These are phyloP conservation scores for Adela reaumurella DNA, from an alignment of 2,888 invertebrate genomes.

Conservation along the genomic window DNA sequence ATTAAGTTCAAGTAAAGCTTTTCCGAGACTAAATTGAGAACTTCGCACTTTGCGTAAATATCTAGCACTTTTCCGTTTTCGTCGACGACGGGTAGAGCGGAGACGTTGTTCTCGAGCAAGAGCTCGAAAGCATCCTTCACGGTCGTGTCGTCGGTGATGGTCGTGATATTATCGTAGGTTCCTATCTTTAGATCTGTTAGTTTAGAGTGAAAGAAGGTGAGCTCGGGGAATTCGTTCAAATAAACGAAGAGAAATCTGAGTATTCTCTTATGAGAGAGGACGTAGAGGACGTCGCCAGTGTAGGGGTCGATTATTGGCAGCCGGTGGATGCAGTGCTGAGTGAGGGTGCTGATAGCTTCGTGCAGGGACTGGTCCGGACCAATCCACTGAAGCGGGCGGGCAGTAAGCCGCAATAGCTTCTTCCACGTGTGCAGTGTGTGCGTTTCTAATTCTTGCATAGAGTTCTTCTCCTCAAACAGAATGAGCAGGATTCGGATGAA, in stretches of 20 bases:
- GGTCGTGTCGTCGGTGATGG: conserved; percentile 36
- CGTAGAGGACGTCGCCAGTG: conserved; percentile 42
- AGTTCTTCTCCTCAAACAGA: conserved; percentile 36
- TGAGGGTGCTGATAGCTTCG: conserved; percentile 44
- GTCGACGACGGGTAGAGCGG: conserved; percentile 44
- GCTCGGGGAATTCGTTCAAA: conserved; percentile 46
- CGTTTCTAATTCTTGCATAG: conserved; percentile 42
- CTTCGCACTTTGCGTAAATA: conserved; percentile 51
- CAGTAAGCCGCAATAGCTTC: conserved; percentile 34
- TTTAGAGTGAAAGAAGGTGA: conserved; percentile 46
- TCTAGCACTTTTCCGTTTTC: conserved; percentile 37
- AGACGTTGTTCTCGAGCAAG: conserved; percentile 42
- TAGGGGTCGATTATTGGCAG: conserved; percentile 40
- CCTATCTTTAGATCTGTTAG: conserved; percentile 44
- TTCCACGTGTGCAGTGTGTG: conserved; percentile 47
- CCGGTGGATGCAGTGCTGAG: conserved; percentile 42
- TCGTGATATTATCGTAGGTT: conserved; percentile 39
- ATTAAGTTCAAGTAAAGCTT: conserved; percentile 90
- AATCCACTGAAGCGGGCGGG: conserved; percentile 38
- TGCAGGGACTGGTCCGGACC: conserved; percentile 45
- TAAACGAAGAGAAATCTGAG: conserved; percentile 47
- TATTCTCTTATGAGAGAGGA: conserved; percentile 47
- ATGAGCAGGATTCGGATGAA: conserved; percentile 44
- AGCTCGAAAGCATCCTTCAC: conserved; percentile 44
- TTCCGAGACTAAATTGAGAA: conserved; percentile 81